Base-by-base conservation (phyloP, 30 jellyfish, hydroid and myxozoan species). In the Chrysaora quinquecirrha region DNA sequence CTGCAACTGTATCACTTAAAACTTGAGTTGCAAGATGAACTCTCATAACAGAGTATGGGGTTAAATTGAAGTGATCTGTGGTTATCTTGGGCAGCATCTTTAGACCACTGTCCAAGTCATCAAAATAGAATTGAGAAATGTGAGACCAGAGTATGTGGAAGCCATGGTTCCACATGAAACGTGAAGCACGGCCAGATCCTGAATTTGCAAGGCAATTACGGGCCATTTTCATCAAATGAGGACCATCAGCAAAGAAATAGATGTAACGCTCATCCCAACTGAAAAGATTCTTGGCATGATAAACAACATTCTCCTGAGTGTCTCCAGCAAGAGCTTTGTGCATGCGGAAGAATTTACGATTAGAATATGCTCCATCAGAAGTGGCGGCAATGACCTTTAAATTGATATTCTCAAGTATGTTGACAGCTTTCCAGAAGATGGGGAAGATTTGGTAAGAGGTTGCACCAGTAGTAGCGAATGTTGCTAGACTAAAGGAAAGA, bases 351-450 rank as follows among this genome's bases (percentile, higher is more conserved):
- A 64, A 63, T 35, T 49, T 63, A 23, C 85, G 87, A 43, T 54
- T 77, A 1, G 88, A 48, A 35, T 85, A 79, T 10, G 94, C 96
- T 22, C 87, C 96, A 87, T 79, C 96, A 78, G 86, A 75, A 73
- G 89, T 80, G 46, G 76, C 66, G 24, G 93, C 96, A 50, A 71
- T 72, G 80, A 87, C 95, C 71, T 87, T 69, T 75, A 87, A 49
- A 62, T 71, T 48, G 67, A 35, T 64, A 43, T 25, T 48, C 48
- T 85, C 91, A 4, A 75, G 85, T n/a, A 85, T 58, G 34, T 69
- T 27, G 48, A 84, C 84, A 12, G 89, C 82, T 60, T 84, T 67
- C 95, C 95, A 79, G 47, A 88, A 79, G 49, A 88, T 9, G 61
- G 90, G 90, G 50, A 88, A 75, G 48, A 88, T 70, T 46, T 84